Conservation (phyloP, 2,113 vertebrate species). For the Poeciliopsis prolifica region DNA sequence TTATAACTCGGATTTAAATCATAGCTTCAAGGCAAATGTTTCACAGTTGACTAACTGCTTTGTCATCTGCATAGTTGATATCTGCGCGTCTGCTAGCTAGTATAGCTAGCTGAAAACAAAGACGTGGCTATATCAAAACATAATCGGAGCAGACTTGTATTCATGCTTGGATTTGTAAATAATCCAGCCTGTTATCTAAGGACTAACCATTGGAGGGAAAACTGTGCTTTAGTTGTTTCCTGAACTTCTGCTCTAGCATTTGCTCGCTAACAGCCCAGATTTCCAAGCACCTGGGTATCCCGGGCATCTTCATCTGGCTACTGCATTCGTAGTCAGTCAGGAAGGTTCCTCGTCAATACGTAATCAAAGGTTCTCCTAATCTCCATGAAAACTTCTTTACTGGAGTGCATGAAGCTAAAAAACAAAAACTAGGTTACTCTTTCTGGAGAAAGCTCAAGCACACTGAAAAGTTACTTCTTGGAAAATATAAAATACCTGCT, state of each 20-base stretch:
- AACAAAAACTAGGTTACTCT: too few relatives aligned
- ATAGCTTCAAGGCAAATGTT: background rate
- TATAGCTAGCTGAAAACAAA: too few relatives aligned
- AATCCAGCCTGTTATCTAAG: background rate
- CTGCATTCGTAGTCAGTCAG: background rate
- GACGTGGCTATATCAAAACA: background rate
- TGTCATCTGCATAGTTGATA: too few relatives aligned
- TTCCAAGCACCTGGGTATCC: background rate
- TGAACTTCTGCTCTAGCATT: background rate
- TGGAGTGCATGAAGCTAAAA: too few relatives aligned
- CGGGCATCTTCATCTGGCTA: background rate
- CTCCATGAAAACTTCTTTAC: too few relatives aligned
- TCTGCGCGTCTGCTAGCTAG: too few relatives aligned
- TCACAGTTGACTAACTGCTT: background rate
- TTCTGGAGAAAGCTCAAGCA: too few relatives aligned
- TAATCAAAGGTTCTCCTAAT: too few relatives aligned
- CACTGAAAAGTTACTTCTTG: too few relatives aligned
- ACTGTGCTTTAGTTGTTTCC: background rate
- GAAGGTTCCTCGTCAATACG: background rate
- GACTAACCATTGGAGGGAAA: background rate
- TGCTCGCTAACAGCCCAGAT: background rate
- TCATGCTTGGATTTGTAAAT: background rate
- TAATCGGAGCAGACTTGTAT: background rate
- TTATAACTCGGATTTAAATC: background rate
- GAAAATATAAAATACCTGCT: too few relatives aligned